Conservation (phyloP, 1,140 invertebrate species). For the Nasonia vitripennis region DNA sequence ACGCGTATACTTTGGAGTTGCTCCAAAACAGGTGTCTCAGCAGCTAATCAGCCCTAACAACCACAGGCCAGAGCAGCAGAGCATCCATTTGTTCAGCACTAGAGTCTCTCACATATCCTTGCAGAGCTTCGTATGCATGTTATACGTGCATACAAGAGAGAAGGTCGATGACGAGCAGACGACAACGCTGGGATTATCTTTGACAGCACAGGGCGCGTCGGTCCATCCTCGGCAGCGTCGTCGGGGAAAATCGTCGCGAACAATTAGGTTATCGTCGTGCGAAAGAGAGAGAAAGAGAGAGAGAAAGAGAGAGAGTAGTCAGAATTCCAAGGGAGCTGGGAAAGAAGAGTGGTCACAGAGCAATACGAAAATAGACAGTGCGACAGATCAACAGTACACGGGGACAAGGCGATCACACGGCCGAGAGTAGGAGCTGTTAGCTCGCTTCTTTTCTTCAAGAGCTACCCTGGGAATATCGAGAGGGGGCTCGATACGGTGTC, state of each 20-base stretch:
- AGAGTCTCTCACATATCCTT: background rate
- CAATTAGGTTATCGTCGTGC: background rate
- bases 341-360: background rate
- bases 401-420: background rate
- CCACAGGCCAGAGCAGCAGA: background rate
- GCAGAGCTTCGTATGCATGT: background rate
- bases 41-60: background rate
- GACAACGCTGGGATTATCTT: background rate
- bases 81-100: background rate
- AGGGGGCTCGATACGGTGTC: background rate
- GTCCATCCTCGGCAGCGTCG: background rate
- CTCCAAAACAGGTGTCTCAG: conserved; percentile 24
- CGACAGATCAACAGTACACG: background rate
- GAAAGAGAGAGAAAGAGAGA: background rate
- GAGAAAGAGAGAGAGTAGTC: background rate
- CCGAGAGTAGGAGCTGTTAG: background rate
- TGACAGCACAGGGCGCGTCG: background rate
- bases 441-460: background rate
- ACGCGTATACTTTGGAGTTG: background rate
- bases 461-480: background rate
- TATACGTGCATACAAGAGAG: background rate
- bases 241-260: background rate
- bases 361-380: conserved; percentile 3
- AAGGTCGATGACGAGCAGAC: background rate
- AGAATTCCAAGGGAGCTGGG: background rate